These are phyloP conservation scores for Porites rus DNA, from an alignment of 92 coral and sea anemone genomes.

Conservation along the genomic window DNA sequence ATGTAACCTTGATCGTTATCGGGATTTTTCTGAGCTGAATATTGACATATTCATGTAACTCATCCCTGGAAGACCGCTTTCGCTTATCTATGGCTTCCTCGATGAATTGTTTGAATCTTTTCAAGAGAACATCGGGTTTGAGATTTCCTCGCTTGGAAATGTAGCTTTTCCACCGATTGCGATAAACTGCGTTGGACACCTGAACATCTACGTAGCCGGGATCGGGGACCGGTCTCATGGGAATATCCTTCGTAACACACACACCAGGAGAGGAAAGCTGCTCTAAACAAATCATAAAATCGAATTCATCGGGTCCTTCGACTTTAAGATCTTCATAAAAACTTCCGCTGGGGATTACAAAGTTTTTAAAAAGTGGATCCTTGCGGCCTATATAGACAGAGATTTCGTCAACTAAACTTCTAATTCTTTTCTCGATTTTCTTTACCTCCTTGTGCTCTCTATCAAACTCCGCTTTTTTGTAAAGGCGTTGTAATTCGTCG, in stretches of 20 bases:
- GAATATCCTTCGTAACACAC: constrained; percentile 48
- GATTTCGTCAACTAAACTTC: constrained; percentile 24
- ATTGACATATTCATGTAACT: neutral
- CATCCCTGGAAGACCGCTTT: neutral
- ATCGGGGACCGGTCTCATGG: constrained; percentile 49
- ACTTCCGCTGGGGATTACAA: constrained; percentile 56
- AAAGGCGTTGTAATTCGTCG: neutral
- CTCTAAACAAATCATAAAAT: constrained; percentile 61
- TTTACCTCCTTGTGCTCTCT: constrained; percentile 50
- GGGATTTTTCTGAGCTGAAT: constrained; percentile 69
- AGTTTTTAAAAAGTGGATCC: constrained; percentile 48
- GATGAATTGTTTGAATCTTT: constrained; percentile 34
- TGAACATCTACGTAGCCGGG: constrained; percentile 64
- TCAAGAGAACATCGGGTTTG: constrained; percentile 46
- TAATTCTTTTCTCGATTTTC: constrained; percentile 54
- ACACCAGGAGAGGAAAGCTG: constrained; percentile 54
- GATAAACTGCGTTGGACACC: neutral
- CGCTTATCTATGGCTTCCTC: constrained; percentile 14
- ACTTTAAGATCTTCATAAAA: constrained; percentile 65
- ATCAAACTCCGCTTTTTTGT: constrained; percentile 47
- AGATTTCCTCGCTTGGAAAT: constrained; percentile 56
- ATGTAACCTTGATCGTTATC: constrained; percentile 47
- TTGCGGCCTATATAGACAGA: constrained; percentile 18
- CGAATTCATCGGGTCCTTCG: constrained; percentile 68
- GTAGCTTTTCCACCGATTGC: constrained; percentile 6